Base-by-base conservation (phyloP, 2,797 vertebrate genomes). In the Cynopterus sphinx region DNA sequence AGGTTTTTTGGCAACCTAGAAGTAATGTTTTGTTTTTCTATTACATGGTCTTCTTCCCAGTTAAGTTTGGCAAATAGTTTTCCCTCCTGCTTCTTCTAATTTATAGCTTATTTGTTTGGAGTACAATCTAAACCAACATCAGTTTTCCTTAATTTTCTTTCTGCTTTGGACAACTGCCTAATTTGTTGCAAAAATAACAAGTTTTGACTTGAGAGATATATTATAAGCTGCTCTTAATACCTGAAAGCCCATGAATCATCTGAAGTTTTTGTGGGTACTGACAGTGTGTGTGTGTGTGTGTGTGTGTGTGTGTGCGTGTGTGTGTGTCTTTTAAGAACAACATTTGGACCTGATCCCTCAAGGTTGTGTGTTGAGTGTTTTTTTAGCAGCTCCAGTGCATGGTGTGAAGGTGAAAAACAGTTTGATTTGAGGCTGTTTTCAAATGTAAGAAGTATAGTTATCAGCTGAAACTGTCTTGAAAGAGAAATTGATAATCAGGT, bases 131-230 rank as follows among this genome's bases (percentile, higher is more conserved):
- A 95, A 77, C 51, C 92, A 9, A 2, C 0, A 0, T 77, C 46
- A 61, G 39, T 28, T 28, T 49, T 79, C 8, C 49, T 71, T 75
- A 59, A 61, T 87, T 91, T 94, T 79, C 13, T 43, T 79, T 90
- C 5, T 67, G 33, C 74, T 92, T 77, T 84, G 53, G 33, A 90
- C 55, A 90, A 3, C 33, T 83, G 24, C 77, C 39, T 96, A 39
- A 1, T 81, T 94, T 74, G n/a, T 78, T 91, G 79, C 73, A 83
- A 75, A 84, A 97, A 53, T 88, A 93, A 83, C 26, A 82, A 43
- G 22, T 90, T 94, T 51, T 73, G 63, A 96, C 49, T 91, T 83
- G 88, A 86, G 67, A 90, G 41, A 61, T 73, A 26, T 46, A 41
- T 81, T 95, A 68, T 2, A 68, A 90, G 36, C 49, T 87, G 31